Conservation (phyloP, 1,140 invertebrate genomes). For the Phortica variegata region DNA sequence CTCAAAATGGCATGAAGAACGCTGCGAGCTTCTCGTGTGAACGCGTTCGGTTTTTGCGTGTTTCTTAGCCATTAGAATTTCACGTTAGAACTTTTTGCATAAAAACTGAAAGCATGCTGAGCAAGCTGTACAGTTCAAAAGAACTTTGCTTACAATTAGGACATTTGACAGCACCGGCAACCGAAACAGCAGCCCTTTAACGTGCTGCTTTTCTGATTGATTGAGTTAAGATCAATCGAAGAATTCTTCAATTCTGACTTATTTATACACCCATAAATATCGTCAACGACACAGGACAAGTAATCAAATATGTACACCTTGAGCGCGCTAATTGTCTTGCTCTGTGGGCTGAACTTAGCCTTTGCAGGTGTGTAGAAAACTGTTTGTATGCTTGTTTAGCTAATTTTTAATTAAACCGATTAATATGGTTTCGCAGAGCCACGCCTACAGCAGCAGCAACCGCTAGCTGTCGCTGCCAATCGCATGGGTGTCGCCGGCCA, state of each 20-base stretch:
- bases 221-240: no score
- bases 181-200: no score
- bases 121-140: slow-evolving; percentile 39
- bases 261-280: no score
- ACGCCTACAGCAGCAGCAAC: slow-evolving; percentile 19
- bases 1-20: not conserved
- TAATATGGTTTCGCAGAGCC: slow-evolving; percentile 20
- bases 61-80: slow-evolving; percentile 20
- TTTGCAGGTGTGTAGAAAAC: slow-evolving; percentile 25
- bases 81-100: slow-evolving; percentile 35
- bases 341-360: slow-evolving; percentile 28
- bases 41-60: not conserved
- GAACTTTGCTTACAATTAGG: slow-evolving; percentile 52
- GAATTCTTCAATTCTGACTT: no score
- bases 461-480: slow-evolving; percentile 8
- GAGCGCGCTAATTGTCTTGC: slow-evolving; percentile 25
- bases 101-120: slow-evolving; percentile 38
- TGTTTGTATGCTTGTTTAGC: no score
- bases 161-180: slow-evolving; percentile 9
- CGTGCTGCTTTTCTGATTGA: no score
- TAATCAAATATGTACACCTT: slow-evolving; percentile 26
- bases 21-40: not conserved
- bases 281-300: not conserved
- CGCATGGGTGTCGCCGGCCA: slow-evolving; percentile 11
- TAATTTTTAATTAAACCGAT: no score